Conservation (phyloP, 2,888 invertebrate genomes). For the Leptura quadrifasciata region DNA sequence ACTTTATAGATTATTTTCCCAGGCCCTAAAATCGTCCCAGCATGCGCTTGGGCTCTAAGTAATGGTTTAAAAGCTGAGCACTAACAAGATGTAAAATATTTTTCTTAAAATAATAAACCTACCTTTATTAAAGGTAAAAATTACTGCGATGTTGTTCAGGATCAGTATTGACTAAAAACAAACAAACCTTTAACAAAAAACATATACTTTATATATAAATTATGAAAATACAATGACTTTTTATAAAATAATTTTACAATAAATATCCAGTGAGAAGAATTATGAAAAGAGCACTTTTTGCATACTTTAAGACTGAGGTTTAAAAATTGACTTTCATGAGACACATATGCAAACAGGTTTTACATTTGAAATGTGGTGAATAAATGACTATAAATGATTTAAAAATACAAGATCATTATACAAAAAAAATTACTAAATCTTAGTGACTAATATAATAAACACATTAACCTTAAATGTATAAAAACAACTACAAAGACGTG, state of each 20-base stretch:
- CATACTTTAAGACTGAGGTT: not conserved
- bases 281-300: not conserved
- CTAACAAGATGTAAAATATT: too few relatives aligned
- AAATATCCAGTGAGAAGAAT: not conserved
- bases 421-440: conserved; percentile 2
- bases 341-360: not conserved
- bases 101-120: too few relatives aligned
- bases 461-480: conserved; percentile 4
- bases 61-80: too few relatives aligned
- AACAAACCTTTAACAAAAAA: not conserved
- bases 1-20: too few relatives aligned
- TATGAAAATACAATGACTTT: conserved; percentile 29
- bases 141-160: too few relatives aligned
- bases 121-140: too few relatives aligned
- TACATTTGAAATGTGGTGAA: not conserved
- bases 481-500: conserved; percentile 16
- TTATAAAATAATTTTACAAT: conserved; percentile 17
- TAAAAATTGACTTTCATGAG: not conserved
- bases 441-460: conserved; percentile 20
- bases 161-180: not conserved
- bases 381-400: conserved; percentile 21
- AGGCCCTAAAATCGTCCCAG: too few relatives aligned
- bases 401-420: conserved; percentile 32
- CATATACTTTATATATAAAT: conserved; percentile 20
- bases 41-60: too few relatives aligned